These are phyloP conservation scores for Limonius californicus DNA, from an alignment of 1,140 invertebrate species.

Conservation along the genomic window DNA sequence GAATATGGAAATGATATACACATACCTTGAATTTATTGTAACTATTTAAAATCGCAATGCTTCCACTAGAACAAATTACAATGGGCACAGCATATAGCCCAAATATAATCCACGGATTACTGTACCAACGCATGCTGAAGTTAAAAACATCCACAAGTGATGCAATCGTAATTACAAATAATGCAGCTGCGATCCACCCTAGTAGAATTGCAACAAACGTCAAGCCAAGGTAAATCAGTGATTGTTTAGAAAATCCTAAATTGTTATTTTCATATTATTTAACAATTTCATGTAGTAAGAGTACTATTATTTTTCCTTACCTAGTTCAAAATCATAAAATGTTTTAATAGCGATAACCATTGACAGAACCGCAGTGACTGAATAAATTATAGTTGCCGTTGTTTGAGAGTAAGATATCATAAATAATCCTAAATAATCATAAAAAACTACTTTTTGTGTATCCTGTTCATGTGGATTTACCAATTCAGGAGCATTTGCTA, in stretches of 20 bases:
- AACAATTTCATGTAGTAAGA: neutral
- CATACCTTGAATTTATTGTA: too few species aligned
- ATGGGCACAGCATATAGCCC: slow-evolving; percentile 41
- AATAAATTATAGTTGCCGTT: slow-evolving; percentile 50
- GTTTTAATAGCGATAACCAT: neutral
- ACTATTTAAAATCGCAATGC: neutral
- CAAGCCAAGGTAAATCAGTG: neutral
- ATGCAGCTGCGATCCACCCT: neutral
- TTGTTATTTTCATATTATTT: neutral
- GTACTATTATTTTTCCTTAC: too few species aligned
- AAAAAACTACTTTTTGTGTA: slow-evolving; percentile 50
- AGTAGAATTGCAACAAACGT: neutral
- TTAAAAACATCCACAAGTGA: slow-evolving; percentile 31
- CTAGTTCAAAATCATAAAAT: slow-evolving; percentile 29
- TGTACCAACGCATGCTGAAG: slow-evolving; percentile 47
- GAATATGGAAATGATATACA: too few species aligned
- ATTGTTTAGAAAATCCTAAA: neutral
- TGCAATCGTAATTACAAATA: slow-evolving; percentile 17
- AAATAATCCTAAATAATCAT: slow-evolving; percentile 54
- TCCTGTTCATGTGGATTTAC: neutral
- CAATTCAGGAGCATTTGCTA: slow-evolving; percentile 50
- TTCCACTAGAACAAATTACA: slow-evolving; percentile 21
- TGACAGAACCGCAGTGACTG: slow-evolving; percentile 17
- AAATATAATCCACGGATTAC: slow-evolving; percentile 40
- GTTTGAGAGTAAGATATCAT: slow-evolving; percentile 53